Percentiles rank a stretch among this genome's conserved stretches.
Conservation (phyloP, 1,140 invertebrate genomes). For the Sesamia nonagrioides region DNA sequence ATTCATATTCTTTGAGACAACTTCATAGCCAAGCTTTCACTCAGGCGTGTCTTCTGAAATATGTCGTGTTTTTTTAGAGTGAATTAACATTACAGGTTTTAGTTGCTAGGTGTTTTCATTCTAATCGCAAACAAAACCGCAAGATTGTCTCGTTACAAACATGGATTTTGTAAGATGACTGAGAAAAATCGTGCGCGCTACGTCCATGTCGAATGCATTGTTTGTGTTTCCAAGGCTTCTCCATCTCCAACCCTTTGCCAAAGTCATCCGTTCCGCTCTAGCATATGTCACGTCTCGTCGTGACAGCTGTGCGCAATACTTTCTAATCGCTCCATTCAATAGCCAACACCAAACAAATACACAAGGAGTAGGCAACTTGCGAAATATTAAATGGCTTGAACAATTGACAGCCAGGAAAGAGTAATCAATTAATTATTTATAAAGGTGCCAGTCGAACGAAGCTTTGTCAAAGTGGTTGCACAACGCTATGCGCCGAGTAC, state of each 20-base stretch:
- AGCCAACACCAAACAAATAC: constrained; percentile 76
- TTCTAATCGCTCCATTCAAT: constrained; percentile 84
- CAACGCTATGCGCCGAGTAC: constrained; percentile 39
- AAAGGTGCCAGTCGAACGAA: constrained; percentile 52
- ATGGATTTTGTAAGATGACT: constrained; percentile 60
- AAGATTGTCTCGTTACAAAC: constrained; percentile 9
- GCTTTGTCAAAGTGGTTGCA: constrained; percentile 45
- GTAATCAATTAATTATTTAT: constrained; percentile 81
- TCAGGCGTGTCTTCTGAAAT: not conserved
- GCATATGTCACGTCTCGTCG: constrained; percentile 79
- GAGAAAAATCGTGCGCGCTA: constrained; percentile 71
- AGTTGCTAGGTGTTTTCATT: not conserved
- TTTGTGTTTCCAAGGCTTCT: constrained; percentile 75
- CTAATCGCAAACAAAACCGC: not conserved
- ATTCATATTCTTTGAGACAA: constrained; percentile 55
- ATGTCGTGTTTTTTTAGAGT: not conserved
- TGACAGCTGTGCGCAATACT: constrained; percentile 84
- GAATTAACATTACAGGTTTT: not conserved
- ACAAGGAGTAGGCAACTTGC: constrained; percentile 75
- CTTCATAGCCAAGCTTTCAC: constrained; percentile 27
- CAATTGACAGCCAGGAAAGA: constrained; percentile 75
- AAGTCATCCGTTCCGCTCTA: constrained; percentile 82
- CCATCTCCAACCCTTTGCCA: constrained; percentile 82
- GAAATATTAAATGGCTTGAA: constrained; percentile 74
- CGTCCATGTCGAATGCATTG: constrained; percentile 81